Base-by-base conservation (phyloP, 1,140 invertebrate genomes). In the Hyles vespertilio region DNA sequence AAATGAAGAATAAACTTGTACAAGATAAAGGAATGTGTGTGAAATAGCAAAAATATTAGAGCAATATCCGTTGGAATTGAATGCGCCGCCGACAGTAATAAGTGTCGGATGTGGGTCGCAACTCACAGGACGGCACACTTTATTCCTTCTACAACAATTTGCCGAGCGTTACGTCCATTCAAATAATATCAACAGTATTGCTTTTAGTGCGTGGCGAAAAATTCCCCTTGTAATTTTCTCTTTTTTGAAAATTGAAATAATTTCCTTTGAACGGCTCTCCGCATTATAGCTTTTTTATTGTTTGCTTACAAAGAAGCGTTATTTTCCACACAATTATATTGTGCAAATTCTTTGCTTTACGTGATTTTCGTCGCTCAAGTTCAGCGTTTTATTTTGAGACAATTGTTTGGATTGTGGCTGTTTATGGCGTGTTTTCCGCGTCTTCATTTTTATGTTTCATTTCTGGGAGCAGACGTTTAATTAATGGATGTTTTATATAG, bases 281-380 rank as follows among this genome's bases (percentile, higher is more conserved):
- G 44, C 32, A n/a, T 53, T 34, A 33, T 55, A 12, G 51, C 40
- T 56, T 49, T 59, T 59, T 54, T 61, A 58, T 65, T 49, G 52
- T 36, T 58, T 61, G 48, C 47, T 46, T 59, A 48, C 57, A 61
- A 59, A 59, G 53, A 49, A 47, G 51, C 44, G 59, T 52, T 56
- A 65, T 58, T 58, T 59, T n/a, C 32, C 51, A 51, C 36, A 40
- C 36, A 40, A 40, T 40, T 40, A 40, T 40, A 40, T 40, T 40
- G 36, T 40, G 8, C 5, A 40, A 5, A 8, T 40, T 40, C 36
- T 40, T 40, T 40, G 36, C 36, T 40, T 40, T 1, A 40, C 36
- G 36, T 40, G 36, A 5, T 40, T 40, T 40, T 40, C 8, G 36
- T 40, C 8, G 36, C 5, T 40, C 0, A 40, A 40, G 36, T 40